phyloP scores from a whole-genome alignment of 1,140 invertebrate genomes.

The Macrosteles quadrilineatus region DNA sequence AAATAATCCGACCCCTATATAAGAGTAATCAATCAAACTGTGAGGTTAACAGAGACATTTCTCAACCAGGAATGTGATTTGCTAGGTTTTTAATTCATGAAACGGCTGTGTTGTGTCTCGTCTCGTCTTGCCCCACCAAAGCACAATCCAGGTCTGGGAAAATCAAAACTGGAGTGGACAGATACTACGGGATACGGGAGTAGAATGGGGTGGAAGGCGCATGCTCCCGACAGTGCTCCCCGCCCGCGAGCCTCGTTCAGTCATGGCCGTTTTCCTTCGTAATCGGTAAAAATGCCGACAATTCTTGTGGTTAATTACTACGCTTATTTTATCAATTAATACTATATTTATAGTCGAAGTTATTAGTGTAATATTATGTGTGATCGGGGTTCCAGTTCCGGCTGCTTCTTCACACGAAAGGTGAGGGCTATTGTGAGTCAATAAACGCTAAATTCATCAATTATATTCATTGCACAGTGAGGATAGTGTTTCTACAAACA shows the following conservation, averaged over 20 bases:
- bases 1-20: too few species aligned
- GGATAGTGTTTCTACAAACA: not conserved
- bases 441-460: not conserved
- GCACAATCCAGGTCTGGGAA: constrained; percentile 29
- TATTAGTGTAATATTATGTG: constrained; percentile 36
- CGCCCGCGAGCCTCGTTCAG: constrained; percentile 23
- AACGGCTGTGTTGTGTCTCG: too few species aligned
- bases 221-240: constrained; percentile 10
- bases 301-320: not conserved
- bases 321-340: not conserved
- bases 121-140: not conserved
- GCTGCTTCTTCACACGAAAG: constrained; percentile 45
- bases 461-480: not conserved
- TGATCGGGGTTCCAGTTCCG: constrained; percentile 41
- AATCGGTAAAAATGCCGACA: constrained; percentile 23
- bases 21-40: too few species aligned
- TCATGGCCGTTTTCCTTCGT: constrained; percentile 27
- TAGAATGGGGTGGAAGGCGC: constrained; percentile 4
- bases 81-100: too few species aligned
- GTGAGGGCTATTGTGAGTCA: constrained; percentile 33
- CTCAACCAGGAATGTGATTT: too few species aligned
- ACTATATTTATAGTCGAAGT: not conserved
- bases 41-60: too few species aligned
- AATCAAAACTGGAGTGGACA: constrained; percentile 23
- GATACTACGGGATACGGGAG: constrained; percentile 19